Base-by-base conservation (phyloP, 2,888 invertebrate species). In the Metellina segmentata region DNA sequence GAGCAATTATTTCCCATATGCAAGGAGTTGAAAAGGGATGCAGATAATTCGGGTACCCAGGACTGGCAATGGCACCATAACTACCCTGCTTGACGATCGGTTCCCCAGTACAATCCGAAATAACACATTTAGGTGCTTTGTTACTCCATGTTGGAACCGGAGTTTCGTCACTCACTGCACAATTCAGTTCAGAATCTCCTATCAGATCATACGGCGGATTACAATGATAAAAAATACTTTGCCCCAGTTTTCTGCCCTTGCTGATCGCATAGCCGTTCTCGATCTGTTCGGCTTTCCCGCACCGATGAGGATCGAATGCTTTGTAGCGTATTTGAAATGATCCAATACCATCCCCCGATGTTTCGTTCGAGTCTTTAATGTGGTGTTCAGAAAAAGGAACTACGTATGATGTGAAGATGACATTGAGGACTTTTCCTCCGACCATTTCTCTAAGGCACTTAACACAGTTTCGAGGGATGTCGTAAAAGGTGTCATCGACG, bases 391-490 rank as follows among this genome's bases (percentile, higher is more conserved):
- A 19, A 8, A 83, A 77, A 49, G 85, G 82, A 70, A 61, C 69
- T 13, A 81, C 81, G 49, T 74, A 85, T 48, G 90, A 90, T 1
- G 88, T 78, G 61, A 93, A 93, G 19, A 85, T 69, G 11, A 93
- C 90, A 52, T 77, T 87, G 51, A 93, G 11, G 11, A 89, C 81
- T 34, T 92, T 79, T 16, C 93, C 93, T 53, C 81, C 91, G 0
- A 93, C 79, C 82, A 92, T 89, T 75, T 93, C 89, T 51, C 87
- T 82, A 48, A 93, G 89, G 83, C 93, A 93, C 81, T 91, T 85
- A 7, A 93, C 93, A 82, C 93, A 93, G 74, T 93, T 93, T 34
- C 92, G 85, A 48, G 92, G 93, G 69, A 93, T 88, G 48, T 93
- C 91, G 7, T 85, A 90, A 51, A 89, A 81, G 16, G 81, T 85